Conservation (phyloP, 2,113 vertebrate species). For the Tenrec ecaudatus region DNA sequence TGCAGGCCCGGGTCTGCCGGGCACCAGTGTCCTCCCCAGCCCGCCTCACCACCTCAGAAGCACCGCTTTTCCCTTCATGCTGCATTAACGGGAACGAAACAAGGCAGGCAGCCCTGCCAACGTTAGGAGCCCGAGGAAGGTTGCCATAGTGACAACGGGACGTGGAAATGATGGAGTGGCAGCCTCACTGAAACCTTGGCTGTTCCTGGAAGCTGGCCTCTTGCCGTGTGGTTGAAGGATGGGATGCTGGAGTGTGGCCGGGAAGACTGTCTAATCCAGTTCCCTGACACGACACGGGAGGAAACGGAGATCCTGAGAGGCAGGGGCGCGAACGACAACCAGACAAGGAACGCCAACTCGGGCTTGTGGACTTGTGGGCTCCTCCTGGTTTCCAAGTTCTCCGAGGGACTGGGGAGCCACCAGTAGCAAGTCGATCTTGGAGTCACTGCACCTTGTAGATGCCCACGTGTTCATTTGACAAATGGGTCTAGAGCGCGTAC, state of each 20-base stretch:
- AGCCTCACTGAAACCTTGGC: background rate
- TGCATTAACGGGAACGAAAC: background rate
- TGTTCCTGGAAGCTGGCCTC: background rate
- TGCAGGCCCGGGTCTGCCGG: background rate
- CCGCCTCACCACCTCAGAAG: background rate
- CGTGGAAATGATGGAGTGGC: background rate
- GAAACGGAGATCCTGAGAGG: background rate
- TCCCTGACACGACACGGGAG: background rate
- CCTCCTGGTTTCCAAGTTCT: background rate
- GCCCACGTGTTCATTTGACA: background rate
- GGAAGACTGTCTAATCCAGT: background rate
- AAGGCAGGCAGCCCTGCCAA: background rate
- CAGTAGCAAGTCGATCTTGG: no score
- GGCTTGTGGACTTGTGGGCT: background rate
- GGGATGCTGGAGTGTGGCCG: background rate
- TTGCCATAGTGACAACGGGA: background rate
- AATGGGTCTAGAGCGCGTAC: background rate
- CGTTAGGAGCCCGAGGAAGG: background rate
- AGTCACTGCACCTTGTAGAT: background rate
- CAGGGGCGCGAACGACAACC: background rate
- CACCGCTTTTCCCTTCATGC: background rate
- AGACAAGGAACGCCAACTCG: background rate
- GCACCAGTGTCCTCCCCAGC: background rate
- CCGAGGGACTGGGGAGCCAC: background rate
- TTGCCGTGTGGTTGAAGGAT: rapidly evolving